phyloP scores from a whole-genome alignment of 1,140 invertebrate genomes.

The Drosophila pachea region DNA sequence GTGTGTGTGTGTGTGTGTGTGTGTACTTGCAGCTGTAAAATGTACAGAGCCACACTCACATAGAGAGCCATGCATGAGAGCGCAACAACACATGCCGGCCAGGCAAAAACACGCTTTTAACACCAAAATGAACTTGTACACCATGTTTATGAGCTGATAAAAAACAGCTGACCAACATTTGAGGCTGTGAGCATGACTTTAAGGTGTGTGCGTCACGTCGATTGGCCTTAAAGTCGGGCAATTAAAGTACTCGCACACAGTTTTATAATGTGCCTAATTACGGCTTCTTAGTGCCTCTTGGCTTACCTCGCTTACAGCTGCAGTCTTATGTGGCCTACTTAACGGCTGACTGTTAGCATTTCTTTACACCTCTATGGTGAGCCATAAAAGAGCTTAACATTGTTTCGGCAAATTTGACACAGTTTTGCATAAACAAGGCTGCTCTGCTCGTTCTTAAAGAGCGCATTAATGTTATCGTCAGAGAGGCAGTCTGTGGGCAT shows the following conservation, averaged over 20 bases:
- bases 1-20: constrained; percentile 25
- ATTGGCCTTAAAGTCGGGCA: constrained; percentile 18
- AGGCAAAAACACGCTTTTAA: constrained; percentile 67
- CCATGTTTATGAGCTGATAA: constrained; percentile 77
- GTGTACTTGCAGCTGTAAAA: constrained; percentile 63
- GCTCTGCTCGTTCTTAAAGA: constrained; percentile 51
- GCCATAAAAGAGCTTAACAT: constrained; percentile 54
- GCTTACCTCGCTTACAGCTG: constrained; percentile 5
- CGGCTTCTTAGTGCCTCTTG: constrained; percentile 13
- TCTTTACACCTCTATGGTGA: constrained; percentile 34
- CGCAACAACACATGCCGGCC: constrained; percentile 34
- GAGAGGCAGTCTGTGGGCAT: background rate
- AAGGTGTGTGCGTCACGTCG: constrained; percentile 18
- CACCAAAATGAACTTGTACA: constrained; percentile 72
- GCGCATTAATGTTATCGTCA: constrained; percentile 31
- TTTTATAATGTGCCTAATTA: constrained; percentile 32
- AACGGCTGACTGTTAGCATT: constrained; percentile 51
- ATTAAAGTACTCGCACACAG: background rate
- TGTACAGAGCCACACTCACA: constrained; percentile 33
- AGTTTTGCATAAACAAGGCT: constrained; percentile 28
- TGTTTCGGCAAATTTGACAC: constrained; percentile 37
- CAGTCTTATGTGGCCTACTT: constrained; percentile 48
- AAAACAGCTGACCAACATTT: constrained; percentile 75
- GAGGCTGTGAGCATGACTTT: constrained; percentile 40
- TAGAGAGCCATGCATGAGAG: constrained; percentile 18